A percentile compares a stretch with the other conserved stretches of the same genome.
These are phyloP conservation scores for Spisula solida DNA, from an alignment of 2,888 invertebrate species.

Conservation along the genomic window DNA sequence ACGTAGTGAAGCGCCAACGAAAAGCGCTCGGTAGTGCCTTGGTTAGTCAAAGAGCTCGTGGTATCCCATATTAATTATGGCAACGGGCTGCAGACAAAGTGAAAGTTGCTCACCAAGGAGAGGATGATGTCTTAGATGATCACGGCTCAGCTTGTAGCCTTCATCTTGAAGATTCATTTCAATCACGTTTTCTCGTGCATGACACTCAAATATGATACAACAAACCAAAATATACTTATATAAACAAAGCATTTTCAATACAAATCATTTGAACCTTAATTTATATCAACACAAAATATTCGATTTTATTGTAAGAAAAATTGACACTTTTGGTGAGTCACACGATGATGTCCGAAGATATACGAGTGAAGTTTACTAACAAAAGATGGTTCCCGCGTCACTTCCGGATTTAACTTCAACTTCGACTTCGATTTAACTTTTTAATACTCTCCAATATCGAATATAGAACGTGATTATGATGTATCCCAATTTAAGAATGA, in stretches of 20 bases:
- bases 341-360: not conserved
- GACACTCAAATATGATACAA: not conserved
- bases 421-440: not conserved
- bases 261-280: not conserved
- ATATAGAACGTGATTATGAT: no score
- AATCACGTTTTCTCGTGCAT: constrained; percentile 2
- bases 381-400: constrained; percentile 16
- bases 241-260: not conserved
- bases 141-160: not conserved
- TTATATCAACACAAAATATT: not conserved
- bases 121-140: no score
- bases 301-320: not conserved
- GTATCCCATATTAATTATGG: no score
- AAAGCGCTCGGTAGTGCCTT: no score
- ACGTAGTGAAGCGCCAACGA: no score
- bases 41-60: no score
- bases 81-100: no score
- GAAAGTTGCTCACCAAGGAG: no score
- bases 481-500: no score
- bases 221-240: not conserved
- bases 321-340: not conserved
- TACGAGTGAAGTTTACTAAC: constrained; percentile 39
- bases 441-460: no score
- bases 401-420: not conserved
- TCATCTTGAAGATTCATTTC: constrained; percentile 27